Evolutionary conservation across 2,113 vertebrate genomes (phyloP).

Genomic region (Acanthochromis polyacanthus): DNA sequence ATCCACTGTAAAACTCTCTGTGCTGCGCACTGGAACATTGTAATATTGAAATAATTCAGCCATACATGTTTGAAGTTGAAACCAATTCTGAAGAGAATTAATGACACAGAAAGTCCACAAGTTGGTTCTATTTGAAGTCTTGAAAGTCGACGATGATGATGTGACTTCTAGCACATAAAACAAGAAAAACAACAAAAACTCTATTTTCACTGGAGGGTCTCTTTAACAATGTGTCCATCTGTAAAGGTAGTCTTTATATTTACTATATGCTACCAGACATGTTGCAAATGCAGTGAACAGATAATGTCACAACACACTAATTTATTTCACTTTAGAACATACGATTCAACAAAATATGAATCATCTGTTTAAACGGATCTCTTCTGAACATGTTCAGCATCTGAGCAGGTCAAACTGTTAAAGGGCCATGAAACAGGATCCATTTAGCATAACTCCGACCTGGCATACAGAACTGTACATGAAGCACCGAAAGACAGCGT

Average conservation of each 20-base stretch:
- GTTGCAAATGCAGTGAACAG: not conserved
- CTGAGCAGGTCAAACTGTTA: slow-evolving; percentile 30
- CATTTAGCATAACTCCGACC: slow-evolving; percentile 17
- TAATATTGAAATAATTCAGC: too few species aligned
- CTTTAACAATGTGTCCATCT: too few species aligned
- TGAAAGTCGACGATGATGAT: too few species aligned
- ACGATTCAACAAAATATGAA: slow-evolving; percentile 4
- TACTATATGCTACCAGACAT: not conserved
- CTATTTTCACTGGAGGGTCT: too few species aligned
- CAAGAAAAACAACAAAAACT: too few species aligned
- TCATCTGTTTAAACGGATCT: slow-evolving; percentile 8
- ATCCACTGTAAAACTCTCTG: too few species aligned
- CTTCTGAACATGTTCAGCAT: slow-evolving; percentile 9
- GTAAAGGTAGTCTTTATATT: not conserved
- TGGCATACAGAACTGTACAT: slow-evolving; percentile 21
- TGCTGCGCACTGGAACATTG: too few species aligned
- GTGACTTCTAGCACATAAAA: too few species aligned
- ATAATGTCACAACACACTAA: not conserved
- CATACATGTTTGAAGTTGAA: too few species aligned
- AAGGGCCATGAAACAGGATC: slow-evolving; percentile 40
- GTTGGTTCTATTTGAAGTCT: too few species aligned
- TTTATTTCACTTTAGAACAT: not conserved
- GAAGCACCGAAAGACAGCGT: not conserved
- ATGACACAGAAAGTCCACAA: too few species aligned
- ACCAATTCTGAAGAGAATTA: too few species aligned